Base-by-base conservation (phyloP, 2,888 invertebrate genomes). In the Anticlea derivata region DNA sequence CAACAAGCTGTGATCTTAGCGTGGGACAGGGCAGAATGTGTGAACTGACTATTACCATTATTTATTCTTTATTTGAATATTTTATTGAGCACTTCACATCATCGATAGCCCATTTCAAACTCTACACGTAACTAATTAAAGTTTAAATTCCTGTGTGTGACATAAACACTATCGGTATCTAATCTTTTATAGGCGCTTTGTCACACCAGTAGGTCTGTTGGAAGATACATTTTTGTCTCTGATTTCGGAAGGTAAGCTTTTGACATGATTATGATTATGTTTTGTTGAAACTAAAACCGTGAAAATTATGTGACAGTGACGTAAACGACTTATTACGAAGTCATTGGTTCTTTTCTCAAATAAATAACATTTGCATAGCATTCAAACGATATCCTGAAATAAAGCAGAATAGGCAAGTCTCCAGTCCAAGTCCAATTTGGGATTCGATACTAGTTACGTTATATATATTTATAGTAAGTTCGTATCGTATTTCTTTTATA, bases 51-150 rank as follows among this genome's bases (percentile, higher is more conserved):
- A 80, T 83, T 73, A 79, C 67, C 75, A 79, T 82, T 75, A 78
- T 80, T 85, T 83, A 81, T 84, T 78, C 73, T 82, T 83, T 73
- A 74, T 75, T 80, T 70, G 61, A 70, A 77, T 69, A 76, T 78
- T 81, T 80, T 82, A 83, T 81, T 68, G 67, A 71, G 66, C 71
- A 75, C 78, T 80, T 70, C 55, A 68, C 48, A 63, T 31, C 10
- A 40, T 35, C 17, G 7, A 47, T 49, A 46, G 38, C 41, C 37
- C 26, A 66, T 49, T 51, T 22, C 23, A 39, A 41, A 56, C 64
- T 55, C 60, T 69, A 60, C 44, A 6, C 4, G 5, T 17, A 10
- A 12, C 20, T 10, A 0, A 5, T 39, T 66, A 74, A 60, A 68
- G 68, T 65, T 59, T 29, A 47, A 56, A 61, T 50, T 70, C 33